These are phyloP conservation scores for Trachelus tabidus DNA, from an alignment of 2,888 invertebrate species.

Conservation along the genomic window DNA sequence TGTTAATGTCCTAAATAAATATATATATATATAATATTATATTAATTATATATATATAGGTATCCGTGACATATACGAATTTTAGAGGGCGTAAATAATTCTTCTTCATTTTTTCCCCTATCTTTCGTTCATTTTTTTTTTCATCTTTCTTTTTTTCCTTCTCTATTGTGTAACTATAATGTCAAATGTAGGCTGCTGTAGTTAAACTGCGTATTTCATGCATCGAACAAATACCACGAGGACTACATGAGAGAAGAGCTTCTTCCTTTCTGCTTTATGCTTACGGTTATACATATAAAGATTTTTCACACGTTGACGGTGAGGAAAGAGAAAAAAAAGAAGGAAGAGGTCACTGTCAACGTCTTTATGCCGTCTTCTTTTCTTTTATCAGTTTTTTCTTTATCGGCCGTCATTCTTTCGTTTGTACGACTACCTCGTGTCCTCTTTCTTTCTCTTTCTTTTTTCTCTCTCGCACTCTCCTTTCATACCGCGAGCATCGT, in stretches of 20 bases:
- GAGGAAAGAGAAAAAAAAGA: constrained; percentile 28
- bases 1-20: neutral
- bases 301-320: constrained; percentile 22
- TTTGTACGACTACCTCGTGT: neutral
- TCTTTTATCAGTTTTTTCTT: neutral
- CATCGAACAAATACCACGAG: neutral
- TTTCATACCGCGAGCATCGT: too few species aligned
- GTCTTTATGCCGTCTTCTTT: neutral
- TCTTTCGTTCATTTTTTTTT: neutral
- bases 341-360: constrained; percentile 12
- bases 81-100: neutral
- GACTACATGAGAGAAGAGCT: neutral
- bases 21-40: too few species aligned
- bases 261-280: neutral
- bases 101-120: neutral
- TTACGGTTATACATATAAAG: neutral
- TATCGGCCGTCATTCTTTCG: neutral
- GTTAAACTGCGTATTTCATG: neutral
- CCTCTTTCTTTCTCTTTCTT: neutral
- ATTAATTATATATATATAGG: too few species aligned
- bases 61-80: neutral
- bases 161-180: neutral
- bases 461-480: neutral
- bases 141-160: neutral
- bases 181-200: neutral